A percentile compares a stretch with the other conserved stretches of the same genome.
These are phyloP conservation scores for Blastobasis adustella DNA, from an alignment of 2,888 invertebrate genomes.

Conservation along the genomic window DNA sequence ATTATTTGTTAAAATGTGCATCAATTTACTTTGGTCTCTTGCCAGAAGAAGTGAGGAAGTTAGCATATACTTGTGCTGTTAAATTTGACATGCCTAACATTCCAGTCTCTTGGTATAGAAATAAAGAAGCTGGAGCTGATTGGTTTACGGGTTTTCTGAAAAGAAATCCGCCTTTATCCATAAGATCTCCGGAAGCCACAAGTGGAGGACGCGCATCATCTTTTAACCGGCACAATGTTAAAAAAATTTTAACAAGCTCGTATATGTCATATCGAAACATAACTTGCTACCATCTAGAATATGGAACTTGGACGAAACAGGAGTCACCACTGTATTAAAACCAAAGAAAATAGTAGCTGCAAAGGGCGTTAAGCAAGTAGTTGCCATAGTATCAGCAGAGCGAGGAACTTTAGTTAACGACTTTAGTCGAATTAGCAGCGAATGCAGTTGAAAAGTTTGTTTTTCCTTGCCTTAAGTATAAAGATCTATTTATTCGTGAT, in stretches of 20 bases:
- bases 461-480: constrained; percentile 23
- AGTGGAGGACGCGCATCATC: constrained; percentile 6
- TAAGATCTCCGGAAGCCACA: no score
- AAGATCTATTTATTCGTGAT: constrained; percentile 17
- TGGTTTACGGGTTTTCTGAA: constrained; percentile 13
- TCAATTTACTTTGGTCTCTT: constrained; percentile 13
- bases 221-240: constrained; percentile 11
- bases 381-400: constrained; percentile 15
- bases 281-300: constrained; percentile 16
- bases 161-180: constrained; percentile 6
- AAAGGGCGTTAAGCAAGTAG: constrained; percentile 18
- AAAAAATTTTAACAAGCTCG: constrained; percentile 13
- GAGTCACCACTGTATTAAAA: constrained; percentile 21
- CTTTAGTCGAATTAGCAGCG: constrained; percentile 12
- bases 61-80: constrained; percentile 14
- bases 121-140: constrained; percentile 12
- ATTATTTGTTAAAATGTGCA: constrained; percentile 10
- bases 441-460: constrained; percentile 19
- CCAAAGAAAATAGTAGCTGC: constrained; percentile 19
- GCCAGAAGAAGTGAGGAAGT: constrained; percentile 12
- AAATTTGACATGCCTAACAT: constrained; percentile 4
- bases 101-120: not conserved
- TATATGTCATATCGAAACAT: constrained; percentile 8
- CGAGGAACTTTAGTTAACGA: constrained; percentile 19
- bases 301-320: constrained; percentile 25